Evolutionary conservation across 2,797 vertebrate species (phyloP).

Genomic region (Gallinago nigripennis): DNA sequence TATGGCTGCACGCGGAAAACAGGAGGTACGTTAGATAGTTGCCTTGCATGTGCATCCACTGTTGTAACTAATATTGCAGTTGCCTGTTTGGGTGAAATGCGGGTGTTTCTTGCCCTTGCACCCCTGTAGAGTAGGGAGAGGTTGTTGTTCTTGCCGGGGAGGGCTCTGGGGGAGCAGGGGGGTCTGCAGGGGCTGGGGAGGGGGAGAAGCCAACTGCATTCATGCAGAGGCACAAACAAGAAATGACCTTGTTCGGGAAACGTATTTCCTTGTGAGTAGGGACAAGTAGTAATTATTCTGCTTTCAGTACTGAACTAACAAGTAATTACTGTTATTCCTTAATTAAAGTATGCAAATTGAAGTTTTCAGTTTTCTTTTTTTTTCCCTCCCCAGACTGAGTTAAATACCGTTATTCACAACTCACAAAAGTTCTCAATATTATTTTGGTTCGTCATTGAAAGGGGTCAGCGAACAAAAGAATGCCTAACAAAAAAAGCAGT

Average conservation of each 20-base stretch:
- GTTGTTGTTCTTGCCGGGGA: background rate
- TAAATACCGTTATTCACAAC: constrained; percentile 43
- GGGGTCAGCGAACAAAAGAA: constrained; percentile 28
- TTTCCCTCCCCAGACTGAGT: background rate
- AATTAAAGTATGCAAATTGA: constrained; percentile 59
- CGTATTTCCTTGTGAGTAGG: constrained; percentile 47
- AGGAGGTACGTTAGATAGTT: background rate
- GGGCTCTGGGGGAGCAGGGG: background rate
- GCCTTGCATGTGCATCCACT: background rate
- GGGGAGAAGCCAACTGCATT: constrained; percentile 49
- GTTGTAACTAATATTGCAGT: background rate
- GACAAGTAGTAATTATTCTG: constrained; percentile 72
- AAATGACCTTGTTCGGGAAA: constrained; percentile 64
- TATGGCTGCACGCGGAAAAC: background rate
- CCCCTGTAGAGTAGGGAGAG: background rate
- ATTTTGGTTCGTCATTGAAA: constrained; percentile 24
- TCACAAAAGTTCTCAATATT: constrained; percentile 41
- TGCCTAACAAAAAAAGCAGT: background rate
- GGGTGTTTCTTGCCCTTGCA: background rate
- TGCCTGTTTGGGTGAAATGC: background rate
- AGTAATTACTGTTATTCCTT: constrained; percentile 62
- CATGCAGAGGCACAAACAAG: constrained; percentile 56
- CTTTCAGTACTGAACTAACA: constrained; percentile 61
- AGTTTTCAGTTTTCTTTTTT: background rate
- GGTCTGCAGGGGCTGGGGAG: background rate